Percentiles rank a stretch among this genome's conserved stretches.
These are phyloP conservation scores for Diphyllodes magnificus DNA, from an alignment of 2,113 vertebrate genomes.

Conservation along the genomic window DNA sequence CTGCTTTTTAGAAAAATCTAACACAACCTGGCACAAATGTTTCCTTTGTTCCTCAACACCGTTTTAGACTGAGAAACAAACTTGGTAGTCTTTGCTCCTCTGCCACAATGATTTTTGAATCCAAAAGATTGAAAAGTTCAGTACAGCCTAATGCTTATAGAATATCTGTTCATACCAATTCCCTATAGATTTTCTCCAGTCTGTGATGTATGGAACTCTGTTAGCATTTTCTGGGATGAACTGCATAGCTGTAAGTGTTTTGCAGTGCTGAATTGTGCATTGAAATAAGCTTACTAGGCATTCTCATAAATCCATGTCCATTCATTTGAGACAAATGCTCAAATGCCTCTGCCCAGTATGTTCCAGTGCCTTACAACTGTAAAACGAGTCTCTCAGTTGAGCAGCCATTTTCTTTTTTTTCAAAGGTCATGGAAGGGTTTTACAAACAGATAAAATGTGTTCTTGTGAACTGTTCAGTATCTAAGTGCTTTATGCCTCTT, in stretches of 20 bases:
- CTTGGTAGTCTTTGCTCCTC: not conserved
- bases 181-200: not conserved
- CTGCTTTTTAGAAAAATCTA: not conserved
- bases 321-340: not conserved
- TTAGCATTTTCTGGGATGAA: not conserved
- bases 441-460: not conserved
- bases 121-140: not conserved
- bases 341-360: not conserved
- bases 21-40: not conserved
- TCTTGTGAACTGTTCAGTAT: not conserved
- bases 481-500: not conserved
- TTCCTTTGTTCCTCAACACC: not conserved
- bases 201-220: not conserved
- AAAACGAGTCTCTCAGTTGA: not conserved
- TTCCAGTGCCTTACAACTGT: not conserved
- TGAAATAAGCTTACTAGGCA: constrained; percentile 1
- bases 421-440: not conserved
- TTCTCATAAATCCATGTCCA: not conserved
- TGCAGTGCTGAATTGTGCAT: not conserved
- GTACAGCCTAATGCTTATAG: not conserved
- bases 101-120: not conserved
- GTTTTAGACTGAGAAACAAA: not conserved
- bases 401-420: not conserved
- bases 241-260: not conserved
- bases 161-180: not conserved